phyloP scores from a whole-genome alignment of 2,113 vertebrate species.

The Carassius carassius region DNA sequence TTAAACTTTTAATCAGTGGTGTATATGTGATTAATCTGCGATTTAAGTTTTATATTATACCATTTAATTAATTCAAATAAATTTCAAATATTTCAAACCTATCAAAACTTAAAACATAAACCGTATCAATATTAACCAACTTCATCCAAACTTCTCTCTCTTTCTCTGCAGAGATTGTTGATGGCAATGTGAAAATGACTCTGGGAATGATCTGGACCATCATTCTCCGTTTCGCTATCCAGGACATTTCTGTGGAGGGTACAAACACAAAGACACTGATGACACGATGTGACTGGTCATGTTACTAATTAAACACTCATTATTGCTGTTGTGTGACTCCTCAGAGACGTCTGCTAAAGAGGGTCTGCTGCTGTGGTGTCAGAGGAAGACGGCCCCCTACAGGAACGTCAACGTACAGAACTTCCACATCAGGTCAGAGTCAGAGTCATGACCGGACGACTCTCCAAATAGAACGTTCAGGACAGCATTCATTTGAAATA shows the following conservation, averaged over 20 bases:
- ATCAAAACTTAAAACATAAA: background rate
- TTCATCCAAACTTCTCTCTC: background rate
- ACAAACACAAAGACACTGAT: background rate
- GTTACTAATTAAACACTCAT: constrained; percentile 32
- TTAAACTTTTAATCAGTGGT: background rate
- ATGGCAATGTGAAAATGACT: constrained; percentile 59
- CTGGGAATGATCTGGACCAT: constrained; percentile 61
- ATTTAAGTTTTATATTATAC: no score
- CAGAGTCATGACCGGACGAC: background rate
- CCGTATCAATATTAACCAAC: background rate
- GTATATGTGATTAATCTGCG: background rate
- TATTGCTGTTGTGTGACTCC: background rate
- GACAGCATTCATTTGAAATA: background rate
- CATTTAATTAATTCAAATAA: background rate
- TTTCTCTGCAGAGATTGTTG: constrained; percentile 52
- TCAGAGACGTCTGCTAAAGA: constrained; percentile 93
- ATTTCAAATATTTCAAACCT: background rate
- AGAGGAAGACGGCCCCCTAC: constrained; percentile 92
- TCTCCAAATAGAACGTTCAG: background rate
- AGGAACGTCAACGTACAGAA: constrained; percentile 93
- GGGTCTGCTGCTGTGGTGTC: constrained; percentile 90
- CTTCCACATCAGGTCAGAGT: constrained; percentile 89
- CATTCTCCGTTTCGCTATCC: constrained; percentile 60
- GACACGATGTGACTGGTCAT: background rate
- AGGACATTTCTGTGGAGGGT: constrained; percentile 61